Conservation (phyloP, 2,113 vertebrate species). For the Vanacampus margaritifer region DNA sequence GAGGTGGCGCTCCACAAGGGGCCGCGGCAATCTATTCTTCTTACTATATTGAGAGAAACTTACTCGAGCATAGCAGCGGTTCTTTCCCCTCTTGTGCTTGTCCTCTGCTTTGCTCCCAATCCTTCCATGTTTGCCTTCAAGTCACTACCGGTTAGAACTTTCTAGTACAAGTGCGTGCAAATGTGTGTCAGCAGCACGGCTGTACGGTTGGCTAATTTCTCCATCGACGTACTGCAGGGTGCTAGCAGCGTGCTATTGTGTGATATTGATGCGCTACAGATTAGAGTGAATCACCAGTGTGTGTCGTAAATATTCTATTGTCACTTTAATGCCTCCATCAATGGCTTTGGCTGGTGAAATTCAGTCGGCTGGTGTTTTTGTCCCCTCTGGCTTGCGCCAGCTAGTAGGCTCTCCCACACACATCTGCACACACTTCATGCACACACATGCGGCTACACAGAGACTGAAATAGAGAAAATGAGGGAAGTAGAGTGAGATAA, state of each 20-base stretch:
- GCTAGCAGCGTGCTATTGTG: slow-evolving; percentile 48
- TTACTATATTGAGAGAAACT: slow-evolving; percentile 44
- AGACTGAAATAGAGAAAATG: slow-evolving; percentile 59
- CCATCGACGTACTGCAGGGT: slow-evolving; percentile 40
- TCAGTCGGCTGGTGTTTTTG: slow-evolving; percentile 52
- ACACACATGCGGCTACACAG: slow-evolving; percentile 29
- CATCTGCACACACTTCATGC: slow-evolving; percentile 37
- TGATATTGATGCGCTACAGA: slow-evolving; percentile 65
- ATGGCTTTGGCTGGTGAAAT: slow-evolving; percentile 64
- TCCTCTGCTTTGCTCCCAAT: slow-evolving; percentile 41
- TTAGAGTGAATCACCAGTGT: slow-evolving; percentile 58
- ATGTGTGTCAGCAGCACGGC: slow-evolving; percentile 12
- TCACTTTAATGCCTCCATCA: slow-evolving; percentile 66
- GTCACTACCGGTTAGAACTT: slow-evolving; percentile 60
- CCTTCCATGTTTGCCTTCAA: slow-evolving; percentile 56
- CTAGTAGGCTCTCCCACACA: slow-evolving; percentile 29
- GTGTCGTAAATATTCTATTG: slow-evolving; percentile 69
- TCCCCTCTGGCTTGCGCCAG: slow-evolving; percentile 50
- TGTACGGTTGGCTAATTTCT: slow-evolving; percentile 51
- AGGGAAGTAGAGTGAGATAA: slow-evolving; percentile 29
- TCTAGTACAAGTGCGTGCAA: slow-evolving; percentile 15
- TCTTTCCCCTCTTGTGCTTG: slow-evolving; percentile 50
- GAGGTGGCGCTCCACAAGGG: slow-evolving; percentile 43
- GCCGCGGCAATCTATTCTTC: slow-evolving; percentile 57
- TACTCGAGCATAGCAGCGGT: slow-evolving; percentile 63